Evolutionary conservation across 2,888 invertebrate genomes (phyloP), one percentile per base, ranked within the genome.

Genomic region (Habrosyne pyritoides): DNA sequence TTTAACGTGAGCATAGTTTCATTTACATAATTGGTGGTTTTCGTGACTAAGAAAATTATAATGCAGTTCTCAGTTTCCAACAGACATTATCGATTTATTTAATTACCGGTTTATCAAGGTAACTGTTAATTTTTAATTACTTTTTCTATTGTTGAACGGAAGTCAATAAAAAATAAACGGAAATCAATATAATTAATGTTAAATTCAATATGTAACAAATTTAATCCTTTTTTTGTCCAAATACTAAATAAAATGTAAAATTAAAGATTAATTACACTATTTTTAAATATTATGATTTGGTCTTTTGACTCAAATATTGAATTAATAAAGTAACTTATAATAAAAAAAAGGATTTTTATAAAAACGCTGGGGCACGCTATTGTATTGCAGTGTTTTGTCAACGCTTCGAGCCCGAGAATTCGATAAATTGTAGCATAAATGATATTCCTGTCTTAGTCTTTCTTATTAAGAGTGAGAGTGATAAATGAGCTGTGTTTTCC

Each of bases 1-100:
- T 62, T 54, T 52, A 62, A 63, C 46, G 56, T 59, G 22, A 18
- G 8, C 8, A 18, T n/a, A 18, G 18, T 18, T 24, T 7, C 24
- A 18, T 42, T 42, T 18, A 18, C 18, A 42, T n/a, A 42, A 42
- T 1, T 42, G 14, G 42, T 18, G 42, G 2, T 42, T 42, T 24
- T 8, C 6, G 42, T 42, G 42, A 8, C n/a, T 18, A 18, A 42
- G 36, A 36, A 42, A 42, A 42, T 18, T 18, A 42, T 0, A 18
- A 42, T 42, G 42, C 18, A 2, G 42, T 42, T 14, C n/a, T 7
- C n/a, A 42, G 2, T 8, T 42, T 42, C 14, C 2, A 42, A 8
- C n/a, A 8, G n/a, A 18, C 12, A 8, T 42, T 42, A 42, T 42
- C 42, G 42, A 42, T 18, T 18, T 18, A 8, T 42, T 8, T n/a